These are phyloP conservation scores for Nemoura dubitans DNA, from an alignment of 2,888 invertebrate species.

Conservation along the genomic window DNA sequence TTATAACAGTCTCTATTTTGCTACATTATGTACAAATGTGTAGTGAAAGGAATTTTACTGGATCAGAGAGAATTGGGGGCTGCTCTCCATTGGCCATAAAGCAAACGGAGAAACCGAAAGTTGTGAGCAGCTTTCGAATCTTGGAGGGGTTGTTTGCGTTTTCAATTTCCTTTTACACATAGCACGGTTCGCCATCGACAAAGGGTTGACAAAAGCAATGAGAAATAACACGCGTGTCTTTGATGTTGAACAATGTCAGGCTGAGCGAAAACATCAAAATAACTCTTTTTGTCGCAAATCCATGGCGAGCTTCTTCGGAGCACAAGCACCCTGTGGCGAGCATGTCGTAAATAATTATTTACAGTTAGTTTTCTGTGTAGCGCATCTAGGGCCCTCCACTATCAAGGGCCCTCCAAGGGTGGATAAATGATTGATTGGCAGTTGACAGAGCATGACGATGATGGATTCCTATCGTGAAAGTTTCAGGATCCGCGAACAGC, in stretches of 20 bases:
- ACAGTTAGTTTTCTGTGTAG: neutral
- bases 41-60: neutral
- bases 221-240: conserved; percentile 1
- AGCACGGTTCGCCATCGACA: neutral
- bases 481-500: neutral
- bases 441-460: neutral
- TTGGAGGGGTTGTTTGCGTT: conserved; percentile 19
- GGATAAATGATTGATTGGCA: neutral
- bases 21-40: neutral
- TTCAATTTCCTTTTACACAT: conserved; percentile 22
- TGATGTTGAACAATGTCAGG: neutral
- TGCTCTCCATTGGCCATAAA: neutral
- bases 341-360: neutral
- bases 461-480: neutral
- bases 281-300: conserved; percentile 15
- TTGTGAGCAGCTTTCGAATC: conserved; percentile 15
- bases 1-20: neutral
- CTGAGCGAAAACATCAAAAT: neutral
- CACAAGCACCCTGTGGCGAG: neutral
- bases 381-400: neutral
- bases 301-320: neutral
- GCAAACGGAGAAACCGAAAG: conserved; percentile 14
- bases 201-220: conserved; percentile 23
- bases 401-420: neutral
- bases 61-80: neutral